These are phyloP conservation scores for Prochilodus magdalenae DNA, from an alignment of 2,113 vertebrate genomes.

Conservation along the genomic window DNA sequence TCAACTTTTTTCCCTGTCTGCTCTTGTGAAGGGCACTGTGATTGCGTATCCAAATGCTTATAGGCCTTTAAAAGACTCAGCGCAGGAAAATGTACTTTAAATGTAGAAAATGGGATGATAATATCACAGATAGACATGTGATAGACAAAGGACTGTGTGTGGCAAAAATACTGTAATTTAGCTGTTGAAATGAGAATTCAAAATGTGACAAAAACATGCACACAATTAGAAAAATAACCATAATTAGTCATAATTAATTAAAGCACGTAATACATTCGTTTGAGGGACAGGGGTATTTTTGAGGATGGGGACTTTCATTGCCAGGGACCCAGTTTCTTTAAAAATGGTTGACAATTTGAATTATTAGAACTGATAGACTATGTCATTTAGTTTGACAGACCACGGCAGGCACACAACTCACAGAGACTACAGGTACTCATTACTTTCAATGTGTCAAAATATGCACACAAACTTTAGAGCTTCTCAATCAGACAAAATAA, in stretches of 20 bases:
- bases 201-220: neutral
- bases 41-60: neutral
- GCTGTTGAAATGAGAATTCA: neutral
- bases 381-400: neutral
- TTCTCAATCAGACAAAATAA: neutral
- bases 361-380: neutral
- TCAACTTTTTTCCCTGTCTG: neutral
- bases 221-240: neutral
- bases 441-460: neutral
- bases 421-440: neutral
- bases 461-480: neutral
- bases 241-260: neutral
- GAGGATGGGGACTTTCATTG: neutral
- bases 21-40: neutral
- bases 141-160: neutral
- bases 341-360: neutral
- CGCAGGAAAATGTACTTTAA: neutral
- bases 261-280: neutral
- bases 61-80: neutral
- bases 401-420: neutral
- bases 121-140: neutral
- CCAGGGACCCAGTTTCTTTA: neutral
- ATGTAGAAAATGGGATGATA: neutral
- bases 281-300: neutral
- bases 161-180: conserved; percentile 9